Percentiles rank a stretch among this genome's conserved stretches.
Evolutionary conservation across 2,797 vertebrate genomes (phyloP).

Genomic region (Strix occidentalis): DNA sequence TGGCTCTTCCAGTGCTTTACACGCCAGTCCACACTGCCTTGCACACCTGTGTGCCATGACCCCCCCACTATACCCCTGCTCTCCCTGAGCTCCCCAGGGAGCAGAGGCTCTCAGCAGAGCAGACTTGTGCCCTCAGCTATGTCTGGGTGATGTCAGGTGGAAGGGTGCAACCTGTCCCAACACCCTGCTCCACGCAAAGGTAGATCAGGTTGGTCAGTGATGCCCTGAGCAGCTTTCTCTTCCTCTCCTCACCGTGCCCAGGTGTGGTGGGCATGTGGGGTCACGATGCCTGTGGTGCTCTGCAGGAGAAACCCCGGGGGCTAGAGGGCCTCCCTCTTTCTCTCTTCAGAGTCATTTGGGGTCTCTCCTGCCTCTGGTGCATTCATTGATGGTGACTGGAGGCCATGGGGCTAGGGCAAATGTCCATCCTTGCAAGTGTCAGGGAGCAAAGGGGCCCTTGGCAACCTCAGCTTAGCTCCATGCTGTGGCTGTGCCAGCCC

Average conservation of each 20-base stretch:
- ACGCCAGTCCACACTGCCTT: background rate
- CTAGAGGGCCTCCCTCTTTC: background rate
- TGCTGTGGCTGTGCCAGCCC: background rate
- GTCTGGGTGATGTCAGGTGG: background rate
- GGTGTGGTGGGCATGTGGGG: rapidly evolving
- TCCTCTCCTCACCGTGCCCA: background rate
- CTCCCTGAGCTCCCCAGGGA: rapidly evolving
- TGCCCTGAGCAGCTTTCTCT: background rate
- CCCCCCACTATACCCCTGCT: background rate
- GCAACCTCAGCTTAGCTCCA: background rate
- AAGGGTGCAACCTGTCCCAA: background rate
- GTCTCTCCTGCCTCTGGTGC: background rate
- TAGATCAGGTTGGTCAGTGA: background rate
- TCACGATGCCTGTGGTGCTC: rapidly evolving
- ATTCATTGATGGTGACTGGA: background rate
- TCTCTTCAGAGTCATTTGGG: background rate
- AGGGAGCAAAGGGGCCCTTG: background rate
- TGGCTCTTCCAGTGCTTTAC: background rate
- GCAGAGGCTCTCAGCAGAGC: background rate
- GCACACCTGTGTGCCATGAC: background rate
- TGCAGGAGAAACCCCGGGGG: background rate
- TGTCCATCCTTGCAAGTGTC: background rate
- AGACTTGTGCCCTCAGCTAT: background rate
- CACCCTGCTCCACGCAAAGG: background rate
- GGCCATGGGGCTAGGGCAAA: background rate